Conservation (phyloP, 2,888 invertebrate species). For the Trisateles emortualis region DNA sequence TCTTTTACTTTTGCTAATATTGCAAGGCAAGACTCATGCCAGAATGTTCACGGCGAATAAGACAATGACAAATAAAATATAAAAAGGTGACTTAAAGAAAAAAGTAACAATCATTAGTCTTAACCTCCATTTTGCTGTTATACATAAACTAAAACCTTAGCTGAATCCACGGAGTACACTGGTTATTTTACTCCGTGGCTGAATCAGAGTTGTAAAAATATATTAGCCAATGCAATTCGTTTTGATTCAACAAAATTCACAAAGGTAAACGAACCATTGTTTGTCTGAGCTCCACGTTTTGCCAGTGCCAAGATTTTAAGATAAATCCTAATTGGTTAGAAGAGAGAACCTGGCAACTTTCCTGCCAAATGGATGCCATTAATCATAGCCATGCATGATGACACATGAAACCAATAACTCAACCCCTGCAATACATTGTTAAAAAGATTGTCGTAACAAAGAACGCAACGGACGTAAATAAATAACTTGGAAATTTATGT, state of each 20-base stretch:
- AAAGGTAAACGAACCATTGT: slow-evolving; percentile 39
- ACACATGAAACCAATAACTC: background rate
- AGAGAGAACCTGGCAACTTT: background rate
- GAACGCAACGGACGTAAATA: background rate
- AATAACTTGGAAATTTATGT: too few relatives aligned
- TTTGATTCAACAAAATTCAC: slow-evolving; percentile 2
- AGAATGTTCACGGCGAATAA: too few relatives aligned
- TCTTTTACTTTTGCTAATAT: too few relatives aligned
- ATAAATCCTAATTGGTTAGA: slow-evolving; percentile 5
- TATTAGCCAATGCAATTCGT: background rate
- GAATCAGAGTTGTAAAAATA: background rate
- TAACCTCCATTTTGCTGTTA: too few relatives aligned
- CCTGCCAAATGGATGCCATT: slow-evolving; percentile 10
- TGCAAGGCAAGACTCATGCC: too few relatives aligned
- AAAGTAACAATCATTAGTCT: too few relatives aligned
- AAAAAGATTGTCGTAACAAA: background rate
- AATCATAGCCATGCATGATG: background rate
- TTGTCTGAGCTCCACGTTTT: slow-evolving; percentile 10
- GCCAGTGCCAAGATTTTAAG: slow-evolving; percentile 13
- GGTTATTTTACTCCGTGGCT: too few relatives aligned
- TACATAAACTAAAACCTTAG: too few relatives aligned
- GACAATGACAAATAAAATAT: too few relatives aligned
- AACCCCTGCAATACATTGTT: background rate
- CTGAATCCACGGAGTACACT: too few relatives aligned
- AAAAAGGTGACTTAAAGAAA: too few relatives aligned